phyloP scores from a whole-genome alignment of 2,797 vertebrate species.

The Gephyroberyx darwinii region DNA sequence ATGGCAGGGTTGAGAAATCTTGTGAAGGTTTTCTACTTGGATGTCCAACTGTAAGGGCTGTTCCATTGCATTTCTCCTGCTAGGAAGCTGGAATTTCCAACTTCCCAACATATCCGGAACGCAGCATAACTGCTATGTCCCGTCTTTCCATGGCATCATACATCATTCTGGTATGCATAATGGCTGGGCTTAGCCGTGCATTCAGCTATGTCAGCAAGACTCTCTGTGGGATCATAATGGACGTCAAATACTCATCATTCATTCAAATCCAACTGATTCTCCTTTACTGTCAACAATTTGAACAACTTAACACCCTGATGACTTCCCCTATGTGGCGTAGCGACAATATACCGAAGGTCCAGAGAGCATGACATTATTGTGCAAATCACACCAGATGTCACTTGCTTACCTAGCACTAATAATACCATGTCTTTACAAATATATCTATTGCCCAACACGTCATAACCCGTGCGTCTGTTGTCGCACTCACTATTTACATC shows the following conservation, averaged over 20 bases:
- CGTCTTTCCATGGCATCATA: background rate
- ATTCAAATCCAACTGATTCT: background rate
- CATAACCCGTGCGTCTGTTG: background rate
- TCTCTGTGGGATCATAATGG: too few species aligned
- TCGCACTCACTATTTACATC: background rate
- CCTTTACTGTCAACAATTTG: background rate
- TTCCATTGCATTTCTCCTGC: too few species aligned
- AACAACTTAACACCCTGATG: background rate
- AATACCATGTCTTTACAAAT: background rate
- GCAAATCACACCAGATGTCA: conserved; percentile 1
- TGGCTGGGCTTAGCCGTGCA: background rate
- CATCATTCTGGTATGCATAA: background rate
- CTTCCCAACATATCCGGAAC: background rate
- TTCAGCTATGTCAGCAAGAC: background rate
- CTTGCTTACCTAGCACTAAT: background rate
- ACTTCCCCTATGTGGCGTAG: background rate
- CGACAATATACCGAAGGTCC: too few species aligned
- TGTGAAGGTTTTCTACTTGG: too few species aligned
- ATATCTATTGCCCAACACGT: conserved; percentile 11
- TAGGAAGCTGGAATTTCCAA: too few species aligned
- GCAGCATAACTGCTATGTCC: background rate
- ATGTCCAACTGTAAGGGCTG: too few species aligned
- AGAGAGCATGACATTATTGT: too few species aligned
- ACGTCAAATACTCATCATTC: background rate
- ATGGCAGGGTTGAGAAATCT: too few species aligned